Conservation (phyloP, 2,113 vertebrate genomes). For the Salvelinus sp. region DNA sequence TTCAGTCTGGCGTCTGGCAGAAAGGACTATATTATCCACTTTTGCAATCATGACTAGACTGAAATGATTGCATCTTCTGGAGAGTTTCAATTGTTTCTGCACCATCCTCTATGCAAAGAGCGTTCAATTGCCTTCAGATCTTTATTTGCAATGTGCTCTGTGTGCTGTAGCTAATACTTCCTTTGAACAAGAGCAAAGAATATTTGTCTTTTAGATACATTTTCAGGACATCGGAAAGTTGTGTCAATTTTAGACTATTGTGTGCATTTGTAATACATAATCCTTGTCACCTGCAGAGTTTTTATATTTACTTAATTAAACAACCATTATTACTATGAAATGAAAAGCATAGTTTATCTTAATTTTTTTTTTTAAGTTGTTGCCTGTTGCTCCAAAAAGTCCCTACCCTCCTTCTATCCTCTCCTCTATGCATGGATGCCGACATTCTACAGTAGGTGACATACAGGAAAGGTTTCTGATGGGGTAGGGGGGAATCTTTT, state of each 20-base stretch:
- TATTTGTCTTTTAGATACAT: too few species aligned
- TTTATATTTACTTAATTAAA: not conserved
- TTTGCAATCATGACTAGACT: constrained; percentile 43
- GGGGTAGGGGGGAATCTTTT: constrained; percentile 2
- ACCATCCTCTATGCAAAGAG: constrained; percentile 2
- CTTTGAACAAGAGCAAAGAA: too few species aligned
- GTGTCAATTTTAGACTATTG: too few species aligned
- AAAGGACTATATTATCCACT: constrained; percentile 41
- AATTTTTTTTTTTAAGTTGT: too few species aligned
- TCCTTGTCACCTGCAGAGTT: not conserved
- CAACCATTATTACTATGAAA: too few species aligned
- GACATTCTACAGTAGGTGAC: constrained; percentile 9
- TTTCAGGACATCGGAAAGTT: too few species aligned
- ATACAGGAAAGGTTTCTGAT: constrained; percentile 6
- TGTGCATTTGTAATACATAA: not conserved
- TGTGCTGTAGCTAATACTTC: too few species aligned
- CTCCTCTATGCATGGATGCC: too few species aligned
- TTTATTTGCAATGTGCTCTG: too few species aligned
- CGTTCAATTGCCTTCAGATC: not conserved
- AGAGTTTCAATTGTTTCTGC: constrained; percentile 9
- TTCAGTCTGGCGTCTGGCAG: constrained; percentile 19
- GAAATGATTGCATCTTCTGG: constrained; percentile 23
- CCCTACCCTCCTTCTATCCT: too few species aligned
- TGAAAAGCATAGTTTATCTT: too few species aligned
- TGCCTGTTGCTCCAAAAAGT: too few species aligned